Conservation (phyloP, 2,797 vertebrate genomes). For the Anomalospiza imberbis region DNA sequence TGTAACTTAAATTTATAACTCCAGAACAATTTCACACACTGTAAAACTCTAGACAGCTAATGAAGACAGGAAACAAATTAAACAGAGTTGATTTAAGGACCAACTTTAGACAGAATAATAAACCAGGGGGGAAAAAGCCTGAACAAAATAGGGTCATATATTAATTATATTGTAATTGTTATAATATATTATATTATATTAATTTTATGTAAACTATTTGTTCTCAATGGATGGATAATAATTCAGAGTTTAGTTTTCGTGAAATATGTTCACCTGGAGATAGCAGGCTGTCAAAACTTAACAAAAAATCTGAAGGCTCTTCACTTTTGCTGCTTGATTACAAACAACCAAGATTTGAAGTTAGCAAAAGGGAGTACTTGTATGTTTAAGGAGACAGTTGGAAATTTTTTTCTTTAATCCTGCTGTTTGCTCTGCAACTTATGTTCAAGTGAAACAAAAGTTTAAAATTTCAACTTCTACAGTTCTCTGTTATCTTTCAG, state of each 20-base stretch:
- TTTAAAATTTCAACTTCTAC: neutral
- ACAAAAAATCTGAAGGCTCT: neutral
- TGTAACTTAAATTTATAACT: neutral
- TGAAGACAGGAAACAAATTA: neutral
- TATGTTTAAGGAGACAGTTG: neutral
- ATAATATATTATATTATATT: neutral
- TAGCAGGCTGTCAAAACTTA: neutral
- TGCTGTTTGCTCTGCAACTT: neutral
- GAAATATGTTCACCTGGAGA: neutral
- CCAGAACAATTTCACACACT: neutral
- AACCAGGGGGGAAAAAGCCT: fast-evolving
- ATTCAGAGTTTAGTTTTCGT: neutral
- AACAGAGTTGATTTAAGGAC: neutral
- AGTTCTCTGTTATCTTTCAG: neutral
- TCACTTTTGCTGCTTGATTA: neutral
- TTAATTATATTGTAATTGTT: neutral
- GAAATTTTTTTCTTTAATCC: neutral
- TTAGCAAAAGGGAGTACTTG: neutral
- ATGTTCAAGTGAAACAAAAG: neutral
- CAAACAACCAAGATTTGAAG: neutral
- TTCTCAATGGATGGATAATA: neutral
- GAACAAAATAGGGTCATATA: neutral
- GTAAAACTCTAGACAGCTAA: neutral
- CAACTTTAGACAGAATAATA: neutral
- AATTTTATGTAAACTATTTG: neutral